phyloP scores from a whole-genome alignment of 2,113 vertebrate species.

The Perccottus glenii region DNA sequence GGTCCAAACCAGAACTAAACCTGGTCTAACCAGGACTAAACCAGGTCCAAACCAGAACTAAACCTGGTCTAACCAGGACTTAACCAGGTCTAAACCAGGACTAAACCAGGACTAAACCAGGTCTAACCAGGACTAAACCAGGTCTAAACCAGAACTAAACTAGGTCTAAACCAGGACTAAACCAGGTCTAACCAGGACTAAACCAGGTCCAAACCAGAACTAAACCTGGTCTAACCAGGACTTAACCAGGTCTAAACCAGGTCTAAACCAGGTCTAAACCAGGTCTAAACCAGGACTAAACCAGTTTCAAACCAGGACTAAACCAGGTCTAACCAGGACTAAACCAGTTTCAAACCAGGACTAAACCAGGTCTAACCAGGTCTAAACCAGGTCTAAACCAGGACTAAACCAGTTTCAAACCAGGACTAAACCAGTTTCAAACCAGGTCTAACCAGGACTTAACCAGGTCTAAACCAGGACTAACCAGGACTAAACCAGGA shows the following conservation, averaged over 20 bases:
- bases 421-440: neutral
- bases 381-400: too few species aligned
- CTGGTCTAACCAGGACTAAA: too few species aligned
- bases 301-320: neutral
- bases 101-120: conserved; percentile 35
- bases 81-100: too few species aligned
- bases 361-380: conserved; percentile 40
- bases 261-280: conserved; percentile 39
- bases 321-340: conserved; percentile 75
- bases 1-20: conserved; percentile 57
- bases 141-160: conserved; percentile 33
- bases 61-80: too few species aligned
- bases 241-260: neutral
- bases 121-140: conserved; percentile 78
- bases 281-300: conserved; percentile 37
- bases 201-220: too few species aligned
- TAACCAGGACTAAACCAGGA: conserved; percentile 35
- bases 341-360: conserved; percentile 36
- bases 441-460: too few species aligned
- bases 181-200: neutral
- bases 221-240: neutral
- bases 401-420: neutral
- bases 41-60: too few species aligned
- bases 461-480: conserved; percentile 39
- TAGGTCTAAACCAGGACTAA: conserved; percentile 40